These are phyloP conservation scores for Manis javanica DNA, from an alignment of 2,797 vertebrate species.

Conservation along the genomic window DNA sequence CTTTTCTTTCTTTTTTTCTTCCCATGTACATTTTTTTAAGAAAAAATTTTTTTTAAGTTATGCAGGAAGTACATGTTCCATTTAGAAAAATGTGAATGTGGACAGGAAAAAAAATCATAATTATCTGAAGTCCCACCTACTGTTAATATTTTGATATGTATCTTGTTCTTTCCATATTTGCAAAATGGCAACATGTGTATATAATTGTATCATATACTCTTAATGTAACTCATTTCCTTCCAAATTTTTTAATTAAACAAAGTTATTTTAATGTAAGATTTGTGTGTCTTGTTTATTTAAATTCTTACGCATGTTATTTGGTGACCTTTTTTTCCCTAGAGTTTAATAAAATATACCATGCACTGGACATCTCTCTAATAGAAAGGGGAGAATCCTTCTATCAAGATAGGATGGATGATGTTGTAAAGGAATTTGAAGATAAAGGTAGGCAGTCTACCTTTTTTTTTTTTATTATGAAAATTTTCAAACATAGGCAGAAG, in stretches of 20 bases:
- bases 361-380: constrained; percentile 90
- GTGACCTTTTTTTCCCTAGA: constrained; percentile 86
- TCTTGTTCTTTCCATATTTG: background rate
- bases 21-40: background rate
- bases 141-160: constrained; percentile 4
- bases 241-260: background rate
- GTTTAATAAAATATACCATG: constrained; percentile 96
- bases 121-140: background rate
- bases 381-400: constrained; percentile 97
- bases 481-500: background rate
- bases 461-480: background rate
- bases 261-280: background rate
- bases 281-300: constrained; percentile 34
- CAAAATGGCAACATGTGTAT: background rate
- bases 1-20: background rate
- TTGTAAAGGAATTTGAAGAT: constrained; percentile 95
- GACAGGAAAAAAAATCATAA: constrained; percentile 1
- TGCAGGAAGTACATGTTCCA: background rate
- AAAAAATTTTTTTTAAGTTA: background rate
- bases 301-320: constrained; percentile 3
- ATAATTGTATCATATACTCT: background rate
- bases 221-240: background rate
- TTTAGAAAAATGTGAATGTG: background rate
- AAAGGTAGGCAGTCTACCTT: constrained; percentile 88
- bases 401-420: constrained; percentile 92